Conservation (phyloP, 2,797 vertebrate species). For the Pseudochaenichthys georgianus region DNA sequence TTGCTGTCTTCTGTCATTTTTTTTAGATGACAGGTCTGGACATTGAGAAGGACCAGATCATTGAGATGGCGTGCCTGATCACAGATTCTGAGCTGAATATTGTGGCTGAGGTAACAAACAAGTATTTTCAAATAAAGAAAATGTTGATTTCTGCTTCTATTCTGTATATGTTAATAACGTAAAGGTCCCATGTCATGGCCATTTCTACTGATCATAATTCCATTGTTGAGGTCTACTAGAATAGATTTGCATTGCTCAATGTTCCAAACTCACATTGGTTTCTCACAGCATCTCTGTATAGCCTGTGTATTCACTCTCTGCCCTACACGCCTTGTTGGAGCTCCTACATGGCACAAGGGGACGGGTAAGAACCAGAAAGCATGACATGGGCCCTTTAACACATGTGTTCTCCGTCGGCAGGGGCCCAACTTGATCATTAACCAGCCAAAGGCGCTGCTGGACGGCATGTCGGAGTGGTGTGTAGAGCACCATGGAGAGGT, state of each 20-base stretch:
- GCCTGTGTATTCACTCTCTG: too few relatives aligned
- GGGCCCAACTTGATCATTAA: constrained; percentile 96
- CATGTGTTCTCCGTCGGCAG: constrained; percentile 71
- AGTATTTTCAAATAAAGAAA: neutral
- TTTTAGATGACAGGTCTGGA: constrained; percentile 95
- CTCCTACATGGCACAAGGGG: too few relatives aligned
- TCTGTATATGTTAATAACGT: neutral
- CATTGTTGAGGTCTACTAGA: too few relatives aligned
- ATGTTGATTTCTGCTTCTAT: neutral
- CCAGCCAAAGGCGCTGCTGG: constrained; percentile 91
- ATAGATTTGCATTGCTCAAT: too few relatives aligned
- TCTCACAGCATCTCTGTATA: too few relatives aligned
- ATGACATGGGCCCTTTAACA: neutral
- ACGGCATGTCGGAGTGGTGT: constrained; percentile 97
- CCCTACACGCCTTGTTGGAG: too few relatives aligned
- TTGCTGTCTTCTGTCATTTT: neutral
- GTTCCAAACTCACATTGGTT: too few relatives aligned
- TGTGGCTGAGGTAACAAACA: constrained; percentile 88
- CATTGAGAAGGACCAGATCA: constrained; percentile 94
- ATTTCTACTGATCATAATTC: too few relatives aligned
- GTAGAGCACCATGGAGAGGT: constrained; percentile 96
- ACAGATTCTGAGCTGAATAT: constrained; percentile 93
- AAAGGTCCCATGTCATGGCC: too few relatives aligned
- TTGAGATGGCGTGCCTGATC: constrained; percentile 97
- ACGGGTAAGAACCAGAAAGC: too few relatives aligned